These are phyloP conservation scores for Oreonectes daqikongensis DNA, from an alignment of 2,797 vertebrate genomes.

Conservation along the genomic window DNA sequence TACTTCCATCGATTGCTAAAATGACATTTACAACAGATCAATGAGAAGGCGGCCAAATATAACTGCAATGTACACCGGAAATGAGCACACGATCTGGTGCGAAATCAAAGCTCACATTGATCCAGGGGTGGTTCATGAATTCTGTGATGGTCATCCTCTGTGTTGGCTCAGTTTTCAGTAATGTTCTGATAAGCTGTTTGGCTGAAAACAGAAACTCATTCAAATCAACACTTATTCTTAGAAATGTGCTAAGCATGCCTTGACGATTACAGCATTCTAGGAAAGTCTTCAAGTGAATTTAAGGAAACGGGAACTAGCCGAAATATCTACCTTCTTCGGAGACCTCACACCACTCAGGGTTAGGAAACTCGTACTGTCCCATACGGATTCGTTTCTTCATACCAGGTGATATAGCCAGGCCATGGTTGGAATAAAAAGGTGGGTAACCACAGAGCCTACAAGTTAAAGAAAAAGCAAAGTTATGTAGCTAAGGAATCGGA, in stretches of 20 bases:
- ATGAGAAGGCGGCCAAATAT: neutral
- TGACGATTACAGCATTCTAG: constrained; percentile 30
- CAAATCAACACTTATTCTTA: constrained; percentile 12
- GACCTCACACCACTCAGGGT: constrained; percentile 95
- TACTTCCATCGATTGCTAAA: constrained; percentile 92
- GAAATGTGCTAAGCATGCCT: neutral
- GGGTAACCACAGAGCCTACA: constrained; percentile 93
- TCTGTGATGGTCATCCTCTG: constrained; percentile 97
- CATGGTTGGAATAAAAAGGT: constrained; percentile 97
- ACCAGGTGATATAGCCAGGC: constrained; percentile 95
- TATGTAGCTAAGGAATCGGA: too few relatives aligned
- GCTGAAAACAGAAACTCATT: constrained; percentile 71
- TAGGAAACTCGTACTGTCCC: constrained; percentile 97
- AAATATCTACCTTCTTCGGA: constrained; percentile 88
- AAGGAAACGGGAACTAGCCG: neutral
- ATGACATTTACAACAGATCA: neutral
- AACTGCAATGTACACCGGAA: neutral
- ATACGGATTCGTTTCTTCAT: constrained; percentile 96
- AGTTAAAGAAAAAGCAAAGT: constrained; percentile 5
- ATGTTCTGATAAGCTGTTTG: constrained; percentile 91
- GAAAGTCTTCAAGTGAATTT: neutral
- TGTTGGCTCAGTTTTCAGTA: constrained; percentile 95
- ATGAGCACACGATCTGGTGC: too few relatives aligned
- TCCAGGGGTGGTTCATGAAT: constrained; percentile 99
- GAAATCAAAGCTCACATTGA: constrained; percentile 81